A percentile compares a stretch with the other conserved stretches of the same genome.
These are phyloP conservation scores for Sebastes iracundus DNA, from an alignment of 2,797 vertebrate genomes.

Conservation along the genomic window DNA sequence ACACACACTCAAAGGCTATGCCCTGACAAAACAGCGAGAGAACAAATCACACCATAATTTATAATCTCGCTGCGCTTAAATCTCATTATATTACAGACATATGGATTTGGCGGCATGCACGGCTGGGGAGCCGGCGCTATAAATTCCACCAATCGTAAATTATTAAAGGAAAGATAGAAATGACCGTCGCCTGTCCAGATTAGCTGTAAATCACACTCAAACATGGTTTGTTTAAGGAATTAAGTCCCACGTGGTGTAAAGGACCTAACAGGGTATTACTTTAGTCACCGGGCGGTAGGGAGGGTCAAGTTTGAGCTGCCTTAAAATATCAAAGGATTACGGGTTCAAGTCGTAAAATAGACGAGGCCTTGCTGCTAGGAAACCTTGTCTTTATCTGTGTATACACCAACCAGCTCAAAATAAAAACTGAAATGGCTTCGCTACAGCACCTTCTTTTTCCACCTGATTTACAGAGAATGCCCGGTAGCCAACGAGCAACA, in stretches of 20 bases:
- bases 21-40: constrained; percentile 93
- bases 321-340: constrained; percentile 61
- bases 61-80: constrained; percentile 97
- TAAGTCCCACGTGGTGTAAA: constrained; percentile 62
- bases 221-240: constrained; percentile 79
- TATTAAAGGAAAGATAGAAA: constrained; percentile 93
- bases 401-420: background rate
- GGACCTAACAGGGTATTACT: constrained; percentile 46
- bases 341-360: constrained; percentile 42
- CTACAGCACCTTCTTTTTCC: background rate
- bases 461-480: background rate
- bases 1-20: constrained; percentile 67
- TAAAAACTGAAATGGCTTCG: background rate
- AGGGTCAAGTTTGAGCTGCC: constrained; percentile 49
- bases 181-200: constrained; percentile 75
- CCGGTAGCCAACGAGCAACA: background rate
- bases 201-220: constrained; percentile 75
- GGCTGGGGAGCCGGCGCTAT: constrained; percentile 85
- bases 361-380: background rate
- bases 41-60: constrained; percentile 99
- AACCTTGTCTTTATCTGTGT: constrained; percentile 6
- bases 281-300: constrained; percentile 20
- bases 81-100: constrained; percentile 99
- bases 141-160: constrained; percentile 99
- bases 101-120: constrained; percentile 94